phyloP scores from a whole-genome alignment of 2,113 vertebrate species.

The Aphelocoma coerulescens region DNA sequence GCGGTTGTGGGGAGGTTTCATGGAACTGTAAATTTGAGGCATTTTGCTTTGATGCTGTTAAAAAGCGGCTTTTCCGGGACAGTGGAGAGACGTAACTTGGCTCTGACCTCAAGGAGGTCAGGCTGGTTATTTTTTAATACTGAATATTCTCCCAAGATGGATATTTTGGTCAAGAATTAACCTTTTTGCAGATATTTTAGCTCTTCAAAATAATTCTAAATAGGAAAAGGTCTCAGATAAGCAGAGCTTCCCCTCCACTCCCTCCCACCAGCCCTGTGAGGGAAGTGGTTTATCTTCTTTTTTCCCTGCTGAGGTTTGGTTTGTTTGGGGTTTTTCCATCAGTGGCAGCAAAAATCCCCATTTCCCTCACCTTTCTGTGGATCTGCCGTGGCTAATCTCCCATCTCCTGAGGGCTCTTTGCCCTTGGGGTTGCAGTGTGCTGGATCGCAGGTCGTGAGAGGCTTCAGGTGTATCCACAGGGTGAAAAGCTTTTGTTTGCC shows the following conservation, averaged over 20 bases:
- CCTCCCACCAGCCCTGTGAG: neutral
- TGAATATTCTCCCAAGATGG: neutral
- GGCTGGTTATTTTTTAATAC: neutral
- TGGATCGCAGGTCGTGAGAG: rapidly evolving
- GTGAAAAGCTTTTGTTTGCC: neutral
- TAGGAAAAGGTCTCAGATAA: slow-evolving; percentile 24
- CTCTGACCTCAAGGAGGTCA: neutral
- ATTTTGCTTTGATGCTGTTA: slow-evolving; percentile 53
- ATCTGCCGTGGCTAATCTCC: neutral
- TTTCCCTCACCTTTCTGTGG: neutral
- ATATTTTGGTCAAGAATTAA: neutral
- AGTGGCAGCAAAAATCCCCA: neutral
- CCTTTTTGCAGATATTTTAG: neutral
- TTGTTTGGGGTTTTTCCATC: neutral
- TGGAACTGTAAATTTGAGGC: slow-evolving; percentile 52
- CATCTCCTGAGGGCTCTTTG: neutral
- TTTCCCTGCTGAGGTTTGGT: neutral
- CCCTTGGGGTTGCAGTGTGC: neutral
- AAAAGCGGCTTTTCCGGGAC: slow-evolving; percentile 20
- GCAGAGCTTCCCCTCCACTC: neutral
- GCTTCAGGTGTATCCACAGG: neutral
- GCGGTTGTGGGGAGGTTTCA: slow-evolving; percentile 23
- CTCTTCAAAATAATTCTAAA: neutral
- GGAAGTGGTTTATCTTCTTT: slow-evolving; percentile 19
- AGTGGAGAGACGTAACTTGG: neutral